These are phyloP conservation scores for Phasianus colchicus DNA, from an alignment of 2,113 vertebrate genomes.

Conservation along the genomic window DNA sequence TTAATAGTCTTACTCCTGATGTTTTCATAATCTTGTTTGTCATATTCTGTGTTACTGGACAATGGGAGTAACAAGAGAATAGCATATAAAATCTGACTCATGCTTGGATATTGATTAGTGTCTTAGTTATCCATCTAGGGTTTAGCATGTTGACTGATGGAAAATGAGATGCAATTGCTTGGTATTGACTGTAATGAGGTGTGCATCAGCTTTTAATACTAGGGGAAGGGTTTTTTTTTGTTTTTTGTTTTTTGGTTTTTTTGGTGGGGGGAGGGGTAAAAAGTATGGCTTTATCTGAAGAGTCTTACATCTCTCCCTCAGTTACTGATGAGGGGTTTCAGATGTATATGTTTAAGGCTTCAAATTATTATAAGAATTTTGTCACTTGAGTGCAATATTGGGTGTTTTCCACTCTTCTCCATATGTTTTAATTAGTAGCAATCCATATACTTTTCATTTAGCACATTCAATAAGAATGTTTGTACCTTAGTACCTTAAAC, in stretches of 20 bases:
- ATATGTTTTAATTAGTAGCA: neutral
- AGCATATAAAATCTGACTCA: conserved; percentile 16
- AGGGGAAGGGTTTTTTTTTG: neutral
- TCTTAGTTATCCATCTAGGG: conserved; percentile 51
- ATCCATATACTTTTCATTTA: neutral
- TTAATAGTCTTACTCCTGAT: neutral
- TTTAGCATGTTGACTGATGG: conserved; percentile 34
- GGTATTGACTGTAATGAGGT: conserved; percentile 45
- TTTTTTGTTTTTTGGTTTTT: neutral
- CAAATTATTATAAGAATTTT: neutral
- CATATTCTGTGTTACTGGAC: neutral
- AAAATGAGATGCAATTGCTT: conserved; percentile 57
- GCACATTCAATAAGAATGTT: neutral
- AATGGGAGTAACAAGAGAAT: neutral
- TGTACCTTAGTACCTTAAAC: neutral
- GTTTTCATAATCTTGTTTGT: neutral
- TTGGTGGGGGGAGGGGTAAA: no score
- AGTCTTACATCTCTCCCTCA: neutral
- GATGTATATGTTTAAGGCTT: neutral
- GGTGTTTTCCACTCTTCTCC: neutral
- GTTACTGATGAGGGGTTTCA: neutral
- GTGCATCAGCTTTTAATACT: conserved; percentile 36
- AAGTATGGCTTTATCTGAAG: conserved; percentile 1
- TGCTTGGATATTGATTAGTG: conserved; percentile 49
- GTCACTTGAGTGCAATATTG: neutral